Evolutionary conservation across 2,797 vertebrate genomes (phyloP).

Genomic region (Pygocentrus nattereri): DNA sequence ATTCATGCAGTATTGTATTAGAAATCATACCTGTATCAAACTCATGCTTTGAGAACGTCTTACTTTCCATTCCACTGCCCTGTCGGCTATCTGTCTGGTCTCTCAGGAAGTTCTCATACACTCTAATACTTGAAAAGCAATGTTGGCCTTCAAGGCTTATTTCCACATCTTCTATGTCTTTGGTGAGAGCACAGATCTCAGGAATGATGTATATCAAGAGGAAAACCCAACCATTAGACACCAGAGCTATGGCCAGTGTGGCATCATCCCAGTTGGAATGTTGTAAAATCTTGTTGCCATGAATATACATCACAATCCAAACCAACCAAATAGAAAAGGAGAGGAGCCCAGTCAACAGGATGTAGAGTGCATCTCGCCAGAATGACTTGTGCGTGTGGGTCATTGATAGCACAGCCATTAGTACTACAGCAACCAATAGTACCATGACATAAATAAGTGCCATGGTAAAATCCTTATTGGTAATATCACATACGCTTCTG

Average conservation of each 20-base stretch:
- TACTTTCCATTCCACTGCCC: conserved; percentile 89
- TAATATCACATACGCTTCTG: conserved; percentile 81
- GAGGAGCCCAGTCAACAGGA: conserved; percentile 81
- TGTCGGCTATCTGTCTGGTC: conserved; percentile 75
- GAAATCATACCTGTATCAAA: conserved; percentile 79
- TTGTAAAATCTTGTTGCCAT: conserved; percentile 75
- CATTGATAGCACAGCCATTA: conserved; percentile 75
- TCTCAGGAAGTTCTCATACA: conserved; percentile 87
- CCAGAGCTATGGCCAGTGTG: conserved; percentile 87
- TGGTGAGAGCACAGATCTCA: conserved; percentile 85
- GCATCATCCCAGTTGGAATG: conserved; percentile 87
- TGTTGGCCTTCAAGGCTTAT: conserved; percentile 76
- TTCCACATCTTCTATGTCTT: conserved; percentile 68
- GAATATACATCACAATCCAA: conserved; percentile 89
- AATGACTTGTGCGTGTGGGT: conserved; percentile 82
- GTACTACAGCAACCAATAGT: conserved; percentile 80
- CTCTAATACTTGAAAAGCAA: conserved; percentile 73
- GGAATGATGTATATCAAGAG: conserved; percentile 88
- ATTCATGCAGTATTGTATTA: neutral
- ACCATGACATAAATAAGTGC: conserved; percentile 91
- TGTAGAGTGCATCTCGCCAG: conserved; percentile 82
- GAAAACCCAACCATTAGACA: conserved; percentile 86
- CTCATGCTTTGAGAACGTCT: conserved; percentile 90
- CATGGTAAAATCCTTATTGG: conserved; percentile 88
- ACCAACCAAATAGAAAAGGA: conserved; percentile 86